These are phyloP conservation scores for Andrena minutula DNA, from an alignment of 2,888 invertebrate genomes.

Conservation along the genomic window DNA sequence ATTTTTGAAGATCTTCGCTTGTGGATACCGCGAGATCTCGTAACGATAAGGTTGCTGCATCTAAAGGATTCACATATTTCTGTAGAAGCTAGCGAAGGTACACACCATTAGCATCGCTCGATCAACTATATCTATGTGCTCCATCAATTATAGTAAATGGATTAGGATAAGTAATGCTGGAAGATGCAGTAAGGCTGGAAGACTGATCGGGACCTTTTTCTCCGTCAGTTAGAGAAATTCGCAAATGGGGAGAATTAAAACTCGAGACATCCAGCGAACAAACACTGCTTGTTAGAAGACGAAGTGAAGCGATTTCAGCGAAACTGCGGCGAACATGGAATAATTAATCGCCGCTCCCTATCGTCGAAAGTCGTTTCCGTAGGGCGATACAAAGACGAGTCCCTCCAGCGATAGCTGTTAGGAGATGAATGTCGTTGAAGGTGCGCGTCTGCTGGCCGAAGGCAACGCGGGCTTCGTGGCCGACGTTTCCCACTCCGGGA, in stretches of 20 bases:
- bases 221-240: neutral
- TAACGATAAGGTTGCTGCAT: too few species aligned
- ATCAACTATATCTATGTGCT: too few species aligned
- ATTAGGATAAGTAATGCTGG: neutral
- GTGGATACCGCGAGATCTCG: too few species aligned
- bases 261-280: neutral
- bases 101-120: too few species aligned
- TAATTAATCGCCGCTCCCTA: slow-evolving; percentile 39
- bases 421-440: slow-evolving; percentile 21
- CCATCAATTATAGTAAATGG: neutral
- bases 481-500: neutral
- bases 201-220: neutral
- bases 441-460: neutral
- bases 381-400: neutral
- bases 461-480: neutral
- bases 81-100: too few species aligned
- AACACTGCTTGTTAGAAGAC: neutral
- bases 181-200: neutral
- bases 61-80: too few species aligned
- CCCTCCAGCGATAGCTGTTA: neutral
- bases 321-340: neutral
- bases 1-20: too few species aligned
- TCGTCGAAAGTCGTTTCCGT: neutral
- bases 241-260: slow-evolving; percentile 1
- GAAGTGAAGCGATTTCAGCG: neutral